A percentile compares a stretch with the other conserved stretches of the same genome.
Evolutionary conservation across 2,888 invertebrate genomes (phyloP).

Genomic region (Cantharis rustica): DNA sequence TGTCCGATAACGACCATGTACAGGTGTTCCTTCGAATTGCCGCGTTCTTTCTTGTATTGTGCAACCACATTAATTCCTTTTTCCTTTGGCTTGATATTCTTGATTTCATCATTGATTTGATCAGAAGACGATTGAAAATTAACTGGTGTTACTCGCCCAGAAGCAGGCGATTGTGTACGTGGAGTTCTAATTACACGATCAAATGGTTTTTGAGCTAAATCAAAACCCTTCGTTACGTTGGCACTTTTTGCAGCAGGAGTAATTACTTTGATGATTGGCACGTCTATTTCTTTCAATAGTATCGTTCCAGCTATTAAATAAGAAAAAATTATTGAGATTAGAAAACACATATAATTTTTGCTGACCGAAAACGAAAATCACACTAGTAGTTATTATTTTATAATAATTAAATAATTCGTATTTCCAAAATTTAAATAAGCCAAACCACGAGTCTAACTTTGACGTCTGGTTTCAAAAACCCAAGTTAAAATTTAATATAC

Average conservation of each 20-base stretch:
- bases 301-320: slow-evolving; percentile 1
- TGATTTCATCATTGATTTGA: slow-evolving; percentile 23
- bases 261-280: slow-evolving; percentile 44
- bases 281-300: slow-evolving; percentile 11
- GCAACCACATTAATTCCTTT: slow-evolving; percentile 63
- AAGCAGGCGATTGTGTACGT: slow-evolving; percentile 71
- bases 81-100: slow-evolving; percentile 58
- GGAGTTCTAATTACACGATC: slow-evolving; percentile 59
- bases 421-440: too few relatives aligned
- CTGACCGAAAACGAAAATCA: too few relatives aligned
- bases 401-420: too few relatives aligned
- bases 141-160: slow-evolving; percentile 63
- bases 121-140: slow-evolving; percentile 31
- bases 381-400: too few relatives aligned
- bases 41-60: slow-evolving; percentile 75
- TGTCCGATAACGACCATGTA: slow-evolving; percentile 95
- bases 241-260: slow-evolving; percentile 57
- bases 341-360: too few relatives aligned
- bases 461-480: too few relatives aligned
- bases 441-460: too few relatives aligned
- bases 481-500: too few relatives aligned
- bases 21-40: slow-evolving; percentile 81
- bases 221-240: slow-evolving; percentile 64
- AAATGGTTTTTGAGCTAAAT: slow-evolving; percentile 53
- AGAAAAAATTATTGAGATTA: not conserved